Evolutionary conservation across 2,797 vertebrate species (phyloP).

Genomic region (Xerus rutilus): DNA sequence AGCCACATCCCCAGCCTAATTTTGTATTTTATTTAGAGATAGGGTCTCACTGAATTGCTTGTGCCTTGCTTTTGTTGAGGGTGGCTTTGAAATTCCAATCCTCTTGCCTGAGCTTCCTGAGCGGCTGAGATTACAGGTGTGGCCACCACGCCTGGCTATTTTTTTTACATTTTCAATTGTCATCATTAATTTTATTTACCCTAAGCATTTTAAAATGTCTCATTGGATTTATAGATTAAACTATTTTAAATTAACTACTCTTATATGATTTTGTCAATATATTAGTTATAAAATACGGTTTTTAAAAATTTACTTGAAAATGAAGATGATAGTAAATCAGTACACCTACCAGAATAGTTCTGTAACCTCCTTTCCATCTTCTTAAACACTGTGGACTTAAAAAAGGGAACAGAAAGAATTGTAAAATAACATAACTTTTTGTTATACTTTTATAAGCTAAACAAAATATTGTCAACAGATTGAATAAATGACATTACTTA

Average conservation of each 20-base stretch:
- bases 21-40: no score
- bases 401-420: neutral
- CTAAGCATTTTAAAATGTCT: neutral
- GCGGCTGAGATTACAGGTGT: no score
- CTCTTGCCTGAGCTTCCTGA: no score
- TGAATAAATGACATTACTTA: neutral
- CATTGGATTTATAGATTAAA: neutral
- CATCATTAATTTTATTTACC: neutral
- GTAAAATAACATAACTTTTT: neutral
- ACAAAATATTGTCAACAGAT: neutral
- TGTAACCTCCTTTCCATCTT: neutral
- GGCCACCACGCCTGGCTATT: no score
- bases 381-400: neutral
- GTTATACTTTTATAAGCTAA: neutral
- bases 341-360: neutral
- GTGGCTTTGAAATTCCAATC: no score
- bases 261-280: neutral
- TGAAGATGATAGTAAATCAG: neutral
- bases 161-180: neutral
- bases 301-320: neutral
- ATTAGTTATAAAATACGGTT: neutral
- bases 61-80: no score
- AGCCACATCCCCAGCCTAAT: no score
- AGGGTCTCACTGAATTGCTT: no score
- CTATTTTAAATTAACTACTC: neutral